Percentiles rank a stretch among this genome's conserved stretches.
Conservation (phyloP, 1,140 invertebrate genomes). For the Schlechtendalia chinensis region DNA sequence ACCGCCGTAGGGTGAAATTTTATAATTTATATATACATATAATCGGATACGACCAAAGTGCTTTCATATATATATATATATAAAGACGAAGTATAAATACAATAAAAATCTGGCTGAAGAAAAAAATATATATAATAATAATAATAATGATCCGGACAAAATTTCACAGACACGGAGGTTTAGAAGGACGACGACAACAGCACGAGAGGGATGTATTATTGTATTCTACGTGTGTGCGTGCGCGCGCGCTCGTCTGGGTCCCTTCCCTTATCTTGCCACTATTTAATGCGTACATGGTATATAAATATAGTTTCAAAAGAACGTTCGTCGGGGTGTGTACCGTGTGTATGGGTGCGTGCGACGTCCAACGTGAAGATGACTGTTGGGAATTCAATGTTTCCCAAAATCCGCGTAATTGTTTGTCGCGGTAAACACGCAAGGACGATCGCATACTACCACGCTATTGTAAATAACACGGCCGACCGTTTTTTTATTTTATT, state of each 20-base stretch:
- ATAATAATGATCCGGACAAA: neutral
- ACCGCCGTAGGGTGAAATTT: neutral
- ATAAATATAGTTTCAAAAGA: neutral
- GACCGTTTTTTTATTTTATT: too few relatives aligned
- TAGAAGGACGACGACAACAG: too few relatives aligned
- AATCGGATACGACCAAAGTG: neutral
- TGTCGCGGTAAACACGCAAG: too few relatives aligned
- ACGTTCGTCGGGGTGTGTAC: neutral
- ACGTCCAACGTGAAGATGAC: neutral
- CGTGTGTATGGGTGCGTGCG: neutral
- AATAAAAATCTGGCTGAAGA: neutral
- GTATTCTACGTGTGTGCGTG: neutral
- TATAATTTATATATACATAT: neutral
- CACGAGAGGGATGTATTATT: neutral
- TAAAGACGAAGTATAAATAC: neutral
- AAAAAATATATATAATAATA: neutral
- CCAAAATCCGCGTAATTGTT: neutral
- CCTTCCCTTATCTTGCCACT: neutral
- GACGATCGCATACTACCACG: too few relatives aligned
- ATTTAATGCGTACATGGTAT: neutral
- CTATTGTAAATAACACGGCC: too few relatives aligned
- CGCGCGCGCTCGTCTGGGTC: neutral
- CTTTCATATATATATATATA: neutral
- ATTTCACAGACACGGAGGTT: neutral
- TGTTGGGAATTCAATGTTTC: neutral